phyloP scores from a whole-genome alignment of 2,113 vertebrate species.

The Leuciscus idus region DNA sequence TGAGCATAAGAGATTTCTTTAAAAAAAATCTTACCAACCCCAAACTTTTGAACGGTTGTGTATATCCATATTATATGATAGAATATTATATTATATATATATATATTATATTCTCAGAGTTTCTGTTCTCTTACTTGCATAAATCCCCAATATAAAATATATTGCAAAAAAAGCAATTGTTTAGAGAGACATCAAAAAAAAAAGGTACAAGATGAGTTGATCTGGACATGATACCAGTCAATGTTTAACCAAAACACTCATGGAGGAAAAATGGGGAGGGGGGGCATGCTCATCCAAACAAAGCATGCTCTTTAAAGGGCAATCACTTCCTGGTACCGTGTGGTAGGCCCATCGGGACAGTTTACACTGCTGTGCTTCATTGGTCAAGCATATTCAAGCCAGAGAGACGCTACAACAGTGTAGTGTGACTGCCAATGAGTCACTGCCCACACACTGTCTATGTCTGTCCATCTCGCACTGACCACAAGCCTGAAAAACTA shows the following conservation, averaged over 20 bases:
- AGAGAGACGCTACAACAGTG: slow-evolving; percentile 46
- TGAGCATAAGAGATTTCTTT: background rate
- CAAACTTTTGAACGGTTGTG: background rate
- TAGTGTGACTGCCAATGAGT: slow-evolving; percentile 39
- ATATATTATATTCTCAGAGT: background rate
- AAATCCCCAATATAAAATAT: background rate
- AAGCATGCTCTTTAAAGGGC: slow-evolving; percentile 66
- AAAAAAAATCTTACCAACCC: background rate
- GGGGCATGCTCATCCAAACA: slow-evolving; percentile 63
- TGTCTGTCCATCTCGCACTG: slow-evolving; percentile 2
- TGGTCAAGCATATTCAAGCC: slow-evolving; percentile 44
- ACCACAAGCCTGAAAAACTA: background rate
- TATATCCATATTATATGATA: background rate
- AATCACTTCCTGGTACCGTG: slow-evolving; percentile 75
- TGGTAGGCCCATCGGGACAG: slow-evolving; percentile 56
- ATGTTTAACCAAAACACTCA: background rate
- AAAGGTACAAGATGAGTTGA: background rate
- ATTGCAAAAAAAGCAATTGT: background rate
- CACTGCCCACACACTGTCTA: slow-evolving; percentile 21
- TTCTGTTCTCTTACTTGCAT: background rate
- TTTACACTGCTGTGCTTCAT: slow-evolving; percentile 47
- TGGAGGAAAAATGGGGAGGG: slow-evolving; percentile 42
- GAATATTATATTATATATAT: background rate
- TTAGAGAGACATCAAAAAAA: background rate
- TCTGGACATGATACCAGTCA: background rate